phyloP scores from a whole-genome alignment of 2,888 invertebrate genomes.

The Drosophila mimetica region DNA sequence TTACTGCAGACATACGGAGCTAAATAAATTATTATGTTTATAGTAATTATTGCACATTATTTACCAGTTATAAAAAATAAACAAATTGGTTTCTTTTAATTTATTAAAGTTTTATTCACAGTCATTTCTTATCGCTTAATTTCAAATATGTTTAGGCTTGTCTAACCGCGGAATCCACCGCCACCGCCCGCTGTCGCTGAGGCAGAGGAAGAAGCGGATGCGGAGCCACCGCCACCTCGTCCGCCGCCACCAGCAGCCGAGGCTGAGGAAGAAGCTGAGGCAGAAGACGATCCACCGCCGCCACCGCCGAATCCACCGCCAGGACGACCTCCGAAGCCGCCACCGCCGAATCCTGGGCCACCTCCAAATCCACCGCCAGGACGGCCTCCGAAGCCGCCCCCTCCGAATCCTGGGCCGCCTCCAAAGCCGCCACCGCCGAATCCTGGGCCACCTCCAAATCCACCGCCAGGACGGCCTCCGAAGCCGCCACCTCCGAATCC shows the following conservation, averaged over 20 bases:
- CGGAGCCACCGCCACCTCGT: slow-evolving; percentile 21
- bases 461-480: neutral
- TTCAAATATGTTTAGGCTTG: neutral
- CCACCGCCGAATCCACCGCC: slow-evolving; percentile 32
- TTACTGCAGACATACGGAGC: no score
- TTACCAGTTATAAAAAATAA: neutral
- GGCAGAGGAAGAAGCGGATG: slow-evolving; percentile 26
- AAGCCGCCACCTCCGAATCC: slow-evolving; percentile 6
- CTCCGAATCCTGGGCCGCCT: slow-evolving; percentile 7
- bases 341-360: slow-evolving; percentile 13
- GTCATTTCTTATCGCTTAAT: slow-evolving; percentile 22
- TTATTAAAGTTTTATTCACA: slow-evolving; percentile 47
- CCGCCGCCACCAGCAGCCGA: slow-evolving; percentile 19
- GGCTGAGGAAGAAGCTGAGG: slow-evolving; percentile 36
- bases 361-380: slow-evolving; percentile 11
- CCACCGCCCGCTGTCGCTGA: neutral
- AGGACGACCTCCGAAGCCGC: slow-evolving; percentile 13
- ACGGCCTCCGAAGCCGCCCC: slow-evolving; percentile 27
- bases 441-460: slow-evolving; percentile 8
- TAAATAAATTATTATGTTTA: no score
- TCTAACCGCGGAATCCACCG: slow-evolving; percentile 33
- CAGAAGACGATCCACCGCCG: slow-evolving; percentile 21
- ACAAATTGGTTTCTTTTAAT: neutral
- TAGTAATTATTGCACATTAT: no score
- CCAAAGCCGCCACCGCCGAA: slow-evolving; percentile 23